phyloP scores from a whole-genome alignment of 1,140 invertebrate genomes.

The Lasioglossum albipes region DNA sequence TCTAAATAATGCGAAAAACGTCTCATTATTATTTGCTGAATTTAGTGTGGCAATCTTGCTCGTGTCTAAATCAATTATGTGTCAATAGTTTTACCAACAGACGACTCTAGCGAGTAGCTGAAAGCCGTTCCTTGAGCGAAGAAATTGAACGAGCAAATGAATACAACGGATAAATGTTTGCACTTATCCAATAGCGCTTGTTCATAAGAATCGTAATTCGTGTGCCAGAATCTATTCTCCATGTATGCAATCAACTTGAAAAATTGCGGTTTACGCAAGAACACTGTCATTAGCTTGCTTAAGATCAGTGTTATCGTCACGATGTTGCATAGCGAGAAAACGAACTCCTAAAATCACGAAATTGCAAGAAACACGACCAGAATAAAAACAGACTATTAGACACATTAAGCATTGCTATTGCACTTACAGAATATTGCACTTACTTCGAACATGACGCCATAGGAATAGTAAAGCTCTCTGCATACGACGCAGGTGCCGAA shows the following conservation, averaged over 20 bases:
- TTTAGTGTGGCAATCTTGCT: no score
- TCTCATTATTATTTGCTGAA: no score
- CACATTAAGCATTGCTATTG: no score
- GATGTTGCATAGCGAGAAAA: conserved; percentile 29
- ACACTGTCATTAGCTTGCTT: conserved; percentile 29
- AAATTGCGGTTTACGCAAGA: conserved; percentile 12
- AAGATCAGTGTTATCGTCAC: conserved; percentile 22
- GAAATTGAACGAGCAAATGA: conserved; percentile 43
- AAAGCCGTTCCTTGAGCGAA: conserved; percentile 21
- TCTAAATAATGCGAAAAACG: no score
- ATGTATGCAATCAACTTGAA: conserved; percentile 38
- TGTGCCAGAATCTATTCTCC: conserved; percentile 54
- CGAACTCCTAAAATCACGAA: conserved; percentile 31
- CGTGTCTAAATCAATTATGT: no score
- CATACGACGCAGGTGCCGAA: neutral
- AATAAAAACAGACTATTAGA: no score
- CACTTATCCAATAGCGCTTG: conserved; percentile 17
- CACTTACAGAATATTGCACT: conserved; percentile 20
- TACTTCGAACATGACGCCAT: conserved; percentile 40
- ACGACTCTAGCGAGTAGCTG: conserved; percentile 45
- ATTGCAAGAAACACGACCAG: neutral
- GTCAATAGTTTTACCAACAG: conserved; percentile 39
- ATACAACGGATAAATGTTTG: conserved; percentile 1
- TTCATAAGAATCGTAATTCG: conserved; percentile 34
- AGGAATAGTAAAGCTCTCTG: conserved; percentile 35